Percentiles rank a stretch among this genome's conserved stretches.
Evolutionary conservation across 2,888 invertebrate species (phyloP).

Genomic region (Scotopteryx bipunctaria): DNA sequence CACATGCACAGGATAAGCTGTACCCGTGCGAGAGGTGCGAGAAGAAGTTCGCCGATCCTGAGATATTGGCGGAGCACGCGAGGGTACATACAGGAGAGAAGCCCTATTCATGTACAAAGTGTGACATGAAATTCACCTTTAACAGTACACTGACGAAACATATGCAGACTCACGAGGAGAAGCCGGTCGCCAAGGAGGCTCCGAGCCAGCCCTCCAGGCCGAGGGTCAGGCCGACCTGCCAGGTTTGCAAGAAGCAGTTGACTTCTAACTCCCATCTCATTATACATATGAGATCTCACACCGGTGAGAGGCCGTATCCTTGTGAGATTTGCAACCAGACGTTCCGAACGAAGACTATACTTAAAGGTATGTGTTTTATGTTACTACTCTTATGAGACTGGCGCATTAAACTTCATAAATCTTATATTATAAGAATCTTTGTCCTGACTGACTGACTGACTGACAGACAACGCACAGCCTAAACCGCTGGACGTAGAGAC

Average conservation of each 20-base stretch:
- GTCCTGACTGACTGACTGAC: too few species aligned
- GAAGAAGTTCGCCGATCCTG: neutral
- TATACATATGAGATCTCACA: constrained; percentile 10
- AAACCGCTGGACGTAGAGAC: too few species aligned
- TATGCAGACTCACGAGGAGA: neutral
- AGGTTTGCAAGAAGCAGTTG: constrained; percentile 5
- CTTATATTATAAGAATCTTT: too few species aligned
- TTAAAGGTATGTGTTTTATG: neutral
- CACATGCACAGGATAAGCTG: neutral
- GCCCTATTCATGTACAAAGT: neutral
- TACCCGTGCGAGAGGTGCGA: neutral
- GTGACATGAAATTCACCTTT: constrained; percentile 2
- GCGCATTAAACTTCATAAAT: too few species aligned
- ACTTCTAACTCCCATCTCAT: constrained; percentile 6
- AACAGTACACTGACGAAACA: neutral
- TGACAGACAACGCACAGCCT: too few species aligned
- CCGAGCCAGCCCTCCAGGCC: neutral
- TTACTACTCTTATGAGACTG: too few species aligned
- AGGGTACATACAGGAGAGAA: constrained; percentile 7
- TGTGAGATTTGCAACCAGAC: neutral
- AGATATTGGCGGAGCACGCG: neutral
- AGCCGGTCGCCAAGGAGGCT: neutral
- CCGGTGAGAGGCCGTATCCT: constrained; percentile 3
- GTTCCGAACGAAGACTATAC: constrained; percentile 2
- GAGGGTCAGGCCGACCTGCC: neutral